phyloP scores from a whole-genome alignment of 2,113 vertebrate species.

The Nerophis lumbriciformis region DNA sequence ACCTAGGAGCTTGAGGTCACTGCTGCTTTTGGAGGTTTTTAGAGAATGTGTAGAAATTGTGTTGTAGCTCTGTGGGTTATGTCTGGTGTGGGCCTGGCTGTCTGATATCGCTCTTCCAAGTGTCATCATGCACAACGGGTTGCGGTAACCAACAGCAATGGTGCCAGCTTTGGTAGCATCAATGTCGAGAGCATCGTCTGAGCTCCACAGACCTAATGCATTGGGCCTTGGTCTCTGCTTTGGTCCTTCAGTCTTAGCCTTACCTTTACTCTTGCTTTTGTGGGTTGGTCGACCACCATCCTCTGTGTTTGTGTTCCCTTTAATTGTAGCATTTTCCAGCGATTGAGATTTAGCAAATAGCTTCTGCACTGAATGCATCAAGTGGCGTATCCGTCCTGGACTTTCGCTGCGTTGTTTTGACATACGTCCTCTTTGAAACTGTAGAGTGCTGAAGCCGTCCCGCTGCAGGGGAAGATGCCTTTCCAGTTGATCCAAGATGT shows the following conservation, averaged over 20 bases:
- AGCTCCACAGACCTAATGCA: constrained; percentile 85
- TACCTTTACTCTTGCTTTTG: constrained; percentile 95
- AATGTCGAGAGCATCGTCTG: constrained; percentile 84
- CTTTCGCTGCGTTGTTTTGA: constrained; percentile 93
- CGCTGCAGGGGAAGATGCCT: constrained; percentile 92
- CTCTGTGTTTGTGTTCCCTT: constrained; percentile 76
- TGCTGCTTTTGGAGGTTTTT: constrained; percentile 93
- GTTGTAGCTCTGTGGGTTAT: constrained; percentile 82
- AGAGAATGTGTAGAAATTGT: constrained; percentile 70
- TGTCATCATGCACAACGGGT: constrained; percentile 91
- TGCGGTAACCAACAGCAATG: constrained; percentile 76
- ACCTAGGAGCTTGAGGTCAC: constrained; percentile 79
- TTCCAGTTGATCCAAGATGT: constrained; percentile 95
- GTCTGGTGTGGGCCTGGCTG: constrained; percentile 71
- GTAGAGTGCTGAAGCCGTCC: constrained; percentile 96
- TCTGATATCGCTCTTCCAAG: constrained; percentile 75
- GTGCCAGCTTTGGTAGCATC: constrained; percentile 77
- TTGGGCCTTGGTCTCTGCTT: constrained; percentile 84
- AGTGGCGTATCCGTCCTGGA: constrained; percentile 92
- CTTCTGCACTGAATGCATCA: constrained; percentile 96
- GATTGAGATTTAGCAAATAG: constrained; percentile 86
- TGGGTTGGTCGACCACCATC: constrained; percentile 78
- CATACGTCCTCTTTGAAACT: constrained; percentile 83
- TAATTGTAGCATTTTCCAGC: constrained; percentile 80
- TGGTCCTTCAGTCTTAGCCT: constrained; percentile 84